These are phyloP conservation scores for Cotesia chilonis DNA, from an alignment of 1,140 invertebrate species.

Conservation along the genomic window DNA sequence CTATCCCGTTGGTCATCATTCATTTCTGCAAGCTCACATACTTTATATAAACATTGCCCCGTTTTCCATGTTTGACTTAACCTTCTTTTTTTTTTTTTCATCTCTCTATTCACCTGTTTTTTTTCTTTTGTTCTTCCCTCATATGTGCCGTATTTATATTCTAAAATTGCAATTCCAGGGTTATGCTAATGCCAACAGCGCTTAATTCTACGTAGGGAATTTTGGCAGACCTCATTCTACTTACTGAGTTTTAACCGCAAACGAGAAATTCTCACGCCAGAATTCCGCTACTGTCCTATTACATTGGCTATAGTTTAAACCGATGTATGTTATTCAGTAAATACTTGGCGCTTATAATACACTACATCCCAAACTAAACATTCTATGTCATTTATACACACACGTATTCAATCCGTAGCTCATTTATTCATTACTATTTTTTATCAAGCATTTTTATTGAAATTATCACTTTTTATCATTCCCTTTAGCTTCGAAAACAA, in stretches of 20 bases:
- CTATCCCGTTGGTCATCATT: neutral
- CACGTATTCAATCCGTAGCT: neutral
- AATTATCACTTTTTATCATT: neutral
- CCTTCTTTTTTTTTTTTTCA: neutral
- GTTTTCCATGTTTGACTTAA: slow-evolving; percentile 6
- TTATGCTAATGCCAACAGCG: slow-evolving; percentile 17
- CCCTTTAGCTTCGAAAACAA: neutral
- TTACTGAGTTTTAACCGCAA: slow-evolving; percentile 25
- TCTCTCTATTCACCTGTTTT: slow-evolving; percentile 10
- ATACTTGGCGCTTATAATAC: slow-evolving; percentile 1
- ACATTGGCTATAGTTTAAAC: neutral
- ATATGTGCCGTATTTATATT: neutral
- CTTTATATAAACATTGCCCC: slow-evolving; percentile 8
- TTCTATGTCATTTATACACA: too few relatives aligned
- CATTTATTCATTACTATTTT: neutral
- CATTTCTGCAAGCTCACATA: neutral
- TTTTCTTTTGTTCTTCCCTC: neutral
- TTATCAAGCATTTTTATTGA: neutral
- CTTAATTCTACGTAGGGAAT: slow-evolving; percentile 22
- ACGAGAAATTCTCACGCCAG: slow-evolving; percentile 17
- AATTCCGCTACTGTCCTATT: slow-evolving; percentile 17
- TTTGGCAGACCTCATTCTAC: slow-evolving; percentile 22
- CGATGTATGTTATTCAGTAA: neutral
- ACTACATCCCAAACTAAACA: neutral
- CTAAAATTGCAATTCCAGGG: slow-evolving; percentile 17